Evolutionary conservation across 1,140 invertebrate genomes (phyloP).

Genomic region (Theocolax elegans): DNA sequence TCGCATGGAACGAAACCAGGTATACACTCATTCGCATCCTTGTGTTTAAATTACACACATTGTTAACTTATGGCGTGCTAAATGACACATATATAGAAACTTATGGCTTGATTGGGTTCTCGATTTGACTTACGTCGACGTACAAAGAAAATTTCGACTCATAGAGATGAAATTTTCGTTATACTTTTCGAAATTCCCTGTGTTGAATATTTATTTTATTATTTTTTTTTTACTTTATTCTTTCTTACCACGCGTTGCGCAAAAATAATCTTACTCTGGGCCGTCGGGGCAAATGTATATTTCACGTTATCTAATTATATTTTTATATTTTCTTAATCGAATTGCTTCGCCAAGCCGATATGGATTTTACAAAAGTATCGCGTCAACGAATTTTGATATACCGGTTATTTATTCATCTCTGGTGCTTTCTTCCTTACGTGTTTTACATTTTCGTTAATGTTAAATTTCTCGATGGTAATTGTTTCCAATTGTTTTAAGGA

Average conservation of each 20-base stretch:
- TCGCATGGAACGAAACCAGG: no score
- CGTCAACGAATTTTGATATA: not conserved
- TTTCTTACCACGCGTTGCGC: conserved; percentile 19
- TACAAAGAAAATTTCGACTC: no score
- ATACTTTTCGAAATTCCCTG: no score
- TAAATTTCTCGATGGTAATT: not conserved
- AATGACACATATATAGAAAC: not conserved
- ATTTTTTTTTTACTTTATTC: conserved; percentile 7
- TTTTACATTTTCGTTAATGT: not conserved
- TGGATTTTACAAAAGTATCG: conserved; percentile 27
- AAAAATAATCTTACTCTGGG: conserved; percentile 36
- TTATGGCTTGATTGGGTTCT: not conserved
- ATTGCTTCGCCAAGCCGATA: conserved; percentile 24
- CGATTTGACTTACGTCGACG: no score
- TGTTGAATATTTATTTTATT: not conserved
- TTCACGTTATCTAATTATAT: conserved; percentile 7
- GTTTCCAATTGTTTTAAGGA: no score
- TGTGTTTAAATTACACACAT: not conserved
- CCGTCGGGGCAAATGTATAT: conserved; percentile 21
- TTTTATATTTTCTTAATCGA: not conserved
- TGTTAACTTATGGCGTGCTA: not conserved
- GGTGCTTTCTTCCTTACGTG: conserved; percentile 3
- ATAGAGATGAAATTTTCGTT: no score
- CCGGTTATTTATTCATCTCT: not conserved
- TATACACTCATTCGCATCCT: not conserved